These are phyloP conservation scores for Caenorhabditis brenneri DNA, from an alignment of 1,140 invertebrate species.

Conservation along the genomic window DNA sequence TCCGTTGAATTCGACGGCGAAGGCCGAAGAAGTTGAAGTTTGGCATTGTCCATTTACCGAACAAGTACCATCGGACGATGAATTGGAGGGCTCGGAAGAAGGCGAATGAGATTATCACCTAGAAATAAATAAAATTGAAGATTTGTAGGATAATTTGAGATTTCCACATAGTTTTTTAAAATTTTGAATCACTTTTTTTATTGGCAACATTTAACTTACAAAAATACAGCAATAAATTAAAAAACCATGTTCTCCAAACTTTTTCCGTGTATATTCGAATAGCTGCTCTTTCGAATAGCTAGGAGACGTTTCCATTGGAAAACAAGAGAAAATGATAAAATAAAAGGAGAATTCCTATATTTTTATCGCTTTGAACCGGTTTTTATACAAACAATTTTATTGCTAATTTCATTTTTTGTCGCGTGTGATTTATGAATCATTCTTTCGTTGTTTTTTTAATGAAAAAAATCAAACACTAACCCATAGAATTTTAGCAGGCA, in stretches of 20 bases:
- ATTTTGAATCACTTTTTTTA: no score
- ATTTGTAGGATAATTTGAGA: no score
- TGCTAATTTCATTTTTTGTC: no score
- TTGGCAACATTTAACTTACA: no score
- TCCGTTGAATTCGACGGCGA: not conserved
- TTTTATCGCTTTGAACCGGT: not conserved
- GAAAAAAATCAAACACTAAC: not conserved
- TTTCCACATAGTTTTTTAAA: no score
- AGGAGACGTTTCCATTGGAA: not conserved
- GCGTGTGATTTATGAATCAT: no score
- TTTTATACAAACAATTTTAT: not conserved
- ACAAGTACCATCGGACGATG: constrained; percentile 58
- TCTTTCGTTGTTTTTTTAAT: no score
- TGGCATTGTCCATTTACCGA: constrained; percentile 58
- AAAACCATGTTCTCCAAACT: no score
- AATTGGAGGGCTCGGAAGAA: constrained; percentile 56
- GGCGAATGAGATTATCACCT: constrained; percentile 54
- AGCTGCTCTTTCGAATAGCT: no score
- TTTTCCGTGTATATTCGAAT: no score
- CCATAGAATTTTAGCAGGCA: constrained; percentile 9
- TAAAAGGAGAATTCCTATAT: not conserved
- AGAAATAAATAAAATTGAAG: not conserved
- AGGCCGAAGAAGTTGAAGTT: constrained; percentile 57
- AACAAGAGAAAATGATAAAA: not conserved
- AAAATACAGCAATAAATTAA: no score